Evolutionary conservation across 1,140 invertebrate genomes (phyloP).

Genomic region (Idris sp.): DNA sequence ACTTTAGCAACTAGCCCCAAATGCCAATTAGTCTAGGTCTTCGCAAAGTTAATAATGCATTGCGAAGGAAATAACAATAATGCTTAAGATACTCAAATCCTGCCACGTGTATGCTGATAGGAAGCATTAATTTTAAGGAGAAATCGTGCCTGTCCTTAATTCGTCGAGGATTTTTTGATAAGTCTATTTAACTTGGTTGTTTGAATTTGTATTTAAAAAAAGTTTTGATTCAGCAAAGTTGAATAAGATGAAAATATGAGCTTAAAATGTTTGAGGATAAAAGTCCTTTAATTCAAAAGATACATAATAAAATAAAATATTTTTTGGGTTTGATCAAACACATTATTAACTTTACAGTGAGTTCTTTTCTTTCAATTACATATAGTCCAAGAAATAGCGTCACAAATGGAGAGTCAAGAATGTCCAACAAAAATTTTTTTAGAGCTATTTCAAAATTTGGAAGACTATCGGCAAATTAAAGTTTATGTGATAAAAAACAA

Average conservation of each 20-base stretch:
- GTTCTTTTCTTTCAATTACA: too few relatives aligned
- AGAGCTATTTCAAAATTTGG: too few relatives aligned
- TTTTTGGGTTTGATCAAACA: too few relatives aligned
- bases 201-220: conserved; percentile 28
- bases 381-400: too few relatives aligned
- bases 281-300: not conserved
- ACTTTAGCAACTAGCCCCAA: conserved; percentile 52
- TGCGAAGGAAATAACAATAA: conserved; percentile 59
- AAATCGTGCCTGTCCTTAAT: conserved; percentile 23
- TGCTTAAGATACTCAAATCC: conserved; percentile 54
- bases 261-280: conserved; percentile 8
- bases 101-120: conserved; percentile 27
- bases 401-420: too few relatives aligned
- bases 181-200: conserved; percentile 38
- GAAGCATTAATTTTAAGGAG: conserved; percentile 31
- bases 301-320: conserved; percentile 12
- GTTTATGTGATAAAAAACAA: too few relatives aligned
- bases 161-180: conserved; percentile 13
- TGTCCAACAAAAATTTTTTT: too few relatives aligned
- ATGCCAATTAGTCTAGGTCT: conserved; percentile 55
- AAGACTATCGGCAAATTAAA: too few relatives aligned
- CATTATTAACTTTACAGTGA: too few relatives aligned
- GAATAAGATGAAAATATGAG: conserved; percentile 9
- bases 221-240: conserved; percentile 8
- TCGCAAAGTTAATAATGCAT: conserved; percentile 59